Evolutionary conservation across 2,797 vertebrate species (phyloP).

Genomic region (Pelodytes ibericus): DNA sequence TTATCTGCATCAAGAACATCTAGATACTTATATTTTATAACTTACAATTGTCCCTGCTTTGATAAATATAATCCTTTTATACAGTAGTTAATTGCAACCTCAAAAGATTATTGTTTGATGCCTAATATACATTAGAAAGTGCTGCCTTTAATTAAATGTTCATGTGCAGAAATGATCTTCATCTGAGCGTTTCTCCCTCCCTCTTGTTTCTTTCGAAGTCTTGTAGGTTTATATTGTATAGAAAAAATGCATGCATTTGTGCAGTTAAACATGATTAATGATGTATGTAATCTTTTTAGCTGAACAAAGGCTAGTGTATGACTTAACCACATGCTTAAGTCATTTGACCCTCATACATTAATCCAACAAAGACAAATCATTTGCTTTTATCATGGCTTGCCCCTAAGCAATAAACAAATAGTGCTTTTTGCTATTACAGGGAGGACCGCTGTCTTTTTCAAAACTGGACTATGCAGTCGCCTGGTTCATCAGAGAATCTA

Average conservation of each 20-base stretch:
- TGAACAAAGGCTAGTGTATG: background rate
- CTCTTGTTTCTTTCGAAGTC: too few species aligned
- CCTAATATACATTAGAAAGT: too few species aligned
- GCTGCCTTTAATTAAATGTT: too few species aligned
- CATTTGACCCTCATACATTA: background rate
- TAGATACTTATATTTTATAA: too few species aligned
- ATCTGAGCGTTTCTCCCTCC: too few species aligned
- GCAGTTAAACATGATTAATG: background rate
- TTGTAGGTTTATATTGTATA: too few species aligned
- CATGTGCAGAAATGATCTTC: too few species aligned
- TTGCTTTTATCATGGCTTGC: background rate
- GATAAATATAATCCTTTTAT: too few species aligned
- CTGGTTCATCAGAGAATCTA: constrained; percentile 98
- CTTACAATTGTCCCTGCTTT: too few species aligned
- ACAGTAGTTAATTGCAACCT: too few species aligned
- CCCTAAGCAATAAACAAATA: background rate
- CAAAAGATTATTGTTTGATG: too few species aligned
- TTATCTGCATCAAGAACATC: too few species aligned
- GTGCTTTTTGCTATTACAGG: constrained; percentile 69
- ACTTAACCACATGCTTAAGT: background rate
- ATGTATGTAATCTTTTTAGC: background rate
- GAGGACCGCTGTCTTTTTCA: constrained; percentile 87
- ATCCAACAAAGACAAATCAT: background rate
- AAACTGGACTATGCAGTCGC: constrained; percentile 97
- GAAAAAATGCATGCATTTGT: background rate